Evolutionary conservation across 2,113 vertebrate species (phyloP).

Genomic region (Fulica atra): DNA sequence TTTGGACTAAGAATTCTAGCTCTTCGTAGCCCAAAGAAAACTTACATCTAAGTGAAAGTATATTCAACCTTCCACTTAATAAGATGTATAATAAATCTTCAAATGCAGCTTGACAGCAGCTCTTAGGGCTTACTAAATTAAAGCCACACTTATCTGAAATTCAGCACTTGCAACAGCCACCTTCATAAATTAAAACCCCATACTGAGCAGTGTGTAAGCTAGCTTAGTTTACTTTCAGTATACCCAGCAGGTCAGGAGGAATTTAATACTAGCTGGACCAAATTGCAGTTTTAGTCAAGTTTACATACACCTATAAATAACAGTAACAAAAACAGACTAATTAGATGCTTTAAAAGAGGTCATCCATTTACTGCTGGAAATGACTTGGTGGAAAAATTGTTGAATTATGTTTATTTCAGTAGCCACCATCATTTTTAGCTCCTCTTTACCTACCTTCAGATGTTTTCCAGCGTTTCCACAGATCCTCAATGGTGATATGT

Average conservation of each 20-base stretch:
- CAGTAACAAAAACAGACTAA: background rate
- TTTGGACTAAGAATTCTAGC: background rate
- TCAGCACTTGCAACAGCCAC: background rate
- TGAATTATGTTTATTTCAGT: background rate
- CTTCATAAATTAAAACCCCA: background rate
- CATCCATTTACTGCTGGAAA: background rate
- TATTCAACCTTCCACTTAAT: background rate
- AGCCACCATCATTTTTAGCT: background rate
- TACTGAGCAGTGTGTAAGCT: background rate
- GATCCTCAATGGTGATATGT: conserved; percentile 96
- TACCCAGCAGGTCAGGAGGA: background rate
- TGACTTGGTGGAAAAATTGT: background rate
- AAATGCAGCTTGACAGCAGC: background rate
- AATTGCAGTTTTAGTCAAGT: background rate
- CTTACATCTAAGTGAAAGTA: background rate
- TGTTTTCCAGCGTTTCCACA: conserved; percentile 95
- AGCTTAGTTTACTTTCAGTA: background rate
- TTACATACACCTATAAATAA: background rate
- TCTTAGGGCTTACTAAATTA: background rate
- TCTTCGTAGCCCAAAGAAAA: background rate
- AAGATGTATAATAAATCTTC: background rate
- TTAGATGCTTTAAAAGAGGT: background rate
- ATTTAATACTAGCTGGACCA: background rate
- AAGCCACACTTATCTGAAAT: background rate
- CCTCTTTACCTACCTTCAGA: conserved; percentile 85